phyloP scores from a whole-genome alignment of 2,888 invertebrate species.

The Nephrotoma flavescens region DNA sequence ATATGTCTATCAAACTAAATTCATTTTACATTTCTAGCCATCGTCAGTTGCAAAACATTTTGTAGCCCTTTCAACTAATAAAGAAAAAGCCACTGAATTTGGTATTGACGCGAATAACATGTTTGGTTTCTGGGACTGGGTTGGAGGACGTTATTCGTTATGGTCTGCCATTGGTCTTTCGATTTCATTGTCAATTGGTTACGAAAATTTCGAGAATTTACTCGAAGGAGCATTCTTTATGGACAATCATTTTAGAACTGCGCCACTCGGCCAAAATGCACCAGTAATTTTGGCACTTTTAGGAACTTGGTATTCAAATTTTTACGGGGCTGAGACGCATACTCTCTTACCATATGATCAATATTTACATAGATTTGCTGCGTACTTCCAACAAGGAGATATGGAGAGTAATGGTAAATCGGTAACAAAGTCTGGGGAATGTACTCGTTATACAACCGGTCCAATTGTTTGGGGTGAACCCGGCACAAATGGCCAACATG shows the following conservation, averaged over 20 bases:
- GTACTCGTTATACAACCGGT: slow-evolving; percentile 29
- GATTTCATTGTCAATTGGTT: slow-evolving; percentile 85
- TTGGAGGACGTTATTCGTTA: slow-evolving; percentile 90
- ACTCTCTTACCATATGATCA: slow-evolving; percentile 96
- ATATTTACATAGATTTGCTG: slow-evolving; percentile 95
- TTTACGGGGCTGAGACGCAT: slow-evolving; percentile 90
- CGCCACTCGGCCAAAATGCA: slow-evolving; percentile 83
- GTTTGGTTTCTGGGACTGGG: slow-evolving; percentile 99
- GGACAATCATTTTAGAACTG: slow-evolving; percentile 81
- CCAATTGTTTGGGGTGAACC: slow-evolving; percentile 68
- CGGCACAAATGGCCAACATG: slow-evolving; percentile 98
- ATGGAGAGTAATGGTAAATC: slow-evolving; percentile 99
- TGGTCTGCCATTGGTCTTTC: slow-evolving; percentile 99
- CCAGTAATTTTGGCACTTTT: slow-evolving; percentile 87
- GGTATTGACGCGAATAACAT: slow-evolving; percentile 95
- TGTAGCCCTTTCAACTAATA: slow-evolving; percentile 94
- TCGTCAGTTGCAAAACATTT: slow-evolving; percentile 90
- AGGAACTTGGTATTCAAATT: slow-evolving; percentile 90
- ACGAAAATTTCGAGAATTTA: slow-evolving; percentile 84
- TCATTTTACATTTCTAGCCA: slow-evolving; percentile 35
- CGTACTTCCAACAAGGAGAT: slow-evolving; percentile 99
- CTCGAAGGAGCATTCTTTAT: slow-evolving; percentile 83
- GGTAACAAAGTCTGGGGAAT: slow-evolving; percentile 55
- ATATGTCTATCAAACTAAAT: background rate
- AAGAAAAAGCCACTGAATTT: slow-evolving; percentile 85